Evolutionary conservation across 1,140 invertebrate genomes (phyloP), one percentile per base, ranked within the genome.

Genomic region (Nymphalis io): DNA sequence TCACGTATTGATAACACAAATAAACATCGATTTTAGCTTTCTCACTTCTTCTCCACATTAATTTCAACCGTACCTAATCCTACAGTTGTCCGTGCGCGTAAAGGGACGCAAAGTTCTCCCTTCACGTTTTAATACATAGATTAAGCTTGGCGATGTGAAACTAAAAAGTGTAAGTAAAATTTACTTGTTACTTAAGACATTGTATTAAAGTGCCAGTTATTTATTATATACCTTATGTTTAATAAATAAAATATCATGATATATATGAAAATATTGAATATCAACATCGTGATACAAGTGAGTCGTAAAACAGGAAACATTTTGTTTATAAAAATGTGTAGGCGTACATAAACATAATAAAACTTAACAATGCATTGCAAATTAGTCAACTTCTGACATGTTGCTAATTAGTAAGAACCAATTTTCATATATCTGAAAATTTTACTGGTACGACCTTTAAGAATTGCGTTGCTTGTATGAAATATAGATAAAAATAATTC

Each of bases 291-390:
- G 3, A 11, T 11, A 20, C 18, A 51, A 51, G 18, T 8, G 6
- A 51, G 18, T 8, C 6, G 10, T 8, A 8, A 33, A 5, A 33
- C 27, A 33, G 10, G 27, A 2, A 33, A 33, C 27, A 33, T 33
- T 27, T 33, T 33, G 27, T 33, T 33, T 33, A 33, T 33, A 33
- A 33, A 1, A 53, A 53, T 21, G 48, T 53, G 48, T 15, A 21
- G 48, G 48, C 48, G 48, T 16, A 46, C 44, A 46, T 46, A 46
- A 18, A 60, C 38, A 27, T 18, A 20, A 42, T 13, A n/a, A 60
- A 21, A 60, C 5, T 42, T 60, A 42, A 60, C 59, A 46, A 60
- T 60, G 59, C 59, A 46, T 60, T 18, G 40, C 59, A 60, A 60
- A 60, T 60, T 16, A 27, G 39, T 60, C 40, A 21, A 60, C 59